A percentile compares a stretch with the other conserved stretches of the same genome.
Conservation (phyloP, 2,888 invertebrate genomes). For the Amphipoea oculea region DNA sequence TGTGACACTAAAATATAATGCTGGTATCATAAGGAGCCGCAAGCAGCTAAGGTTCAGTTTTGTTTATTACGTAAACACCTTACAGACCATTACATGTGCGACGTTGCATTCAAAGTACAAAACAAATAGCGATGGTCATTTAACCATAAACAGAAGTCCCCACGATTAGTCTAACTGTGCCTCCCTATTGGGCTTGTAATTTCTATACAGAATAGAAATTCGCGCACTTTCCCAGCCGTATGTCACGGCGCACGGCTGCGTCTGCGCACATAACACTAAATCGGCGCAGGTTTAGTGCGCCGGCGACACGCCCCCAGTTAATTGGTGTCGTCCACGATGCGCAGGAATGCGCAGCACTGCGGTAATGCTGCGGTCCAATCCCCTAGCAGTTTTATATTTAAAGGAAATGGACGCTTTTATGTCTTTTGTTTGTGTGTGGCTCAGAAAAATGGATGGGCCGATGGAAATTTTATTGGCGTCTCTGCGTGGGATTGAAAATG, state of each 20-base stretch:
- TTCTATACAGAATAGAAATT: constrained; percentile 25
- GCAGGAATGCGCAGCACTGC: constrained; percentile 58
- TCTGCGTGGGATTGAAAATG: constrained; percentile 32
- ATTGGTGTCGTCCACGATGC: constrained; percentile 76
- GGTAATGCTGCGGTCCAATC: constrained; percentile 62
- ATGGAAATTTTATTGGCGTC: constrained; percentile 33
- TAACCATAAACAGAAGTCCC: constrained; percentile 40
- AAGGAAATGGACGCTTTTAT: constrained; percentile 59
- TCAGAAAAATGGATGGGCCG: constrained; percentile 38
- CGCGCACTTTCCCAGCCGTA: constrained; percentile 48
- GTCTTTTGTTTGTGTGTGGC: constrained; percentile 52
- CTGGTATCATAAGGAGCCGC: constrained; percentile 25
- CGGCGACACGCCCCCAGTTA: constrained; percentile 77
- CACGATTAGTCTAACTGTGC: constrained; percentile 34
- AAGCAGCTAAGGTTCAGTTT: constrained; percentile 17
- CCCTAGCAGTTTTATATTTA: constrained; percentile 51
- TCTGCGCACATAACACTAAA: constrained; percentile 76
- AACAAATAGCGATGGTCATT: constrained; percentile 43
- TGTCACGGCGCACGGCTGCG: constrained; percentile 62
- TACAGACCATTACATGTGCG: constrained; percentile 50
- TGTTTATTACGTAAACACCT: constrained; percentile 32
- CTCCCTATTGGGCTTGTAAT: constrained; percentile 37
- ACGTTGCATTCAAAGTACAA: constrained; percentile 35
- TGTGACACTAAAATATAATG: constrained; percentile 24
- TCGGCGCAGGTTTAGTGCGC: constrained; percentile 71